Evolutionary conservation across 2,888 invertebrate genomes (phyloP).

Genomic region (Lasioglossum leucozonium): DNA sequence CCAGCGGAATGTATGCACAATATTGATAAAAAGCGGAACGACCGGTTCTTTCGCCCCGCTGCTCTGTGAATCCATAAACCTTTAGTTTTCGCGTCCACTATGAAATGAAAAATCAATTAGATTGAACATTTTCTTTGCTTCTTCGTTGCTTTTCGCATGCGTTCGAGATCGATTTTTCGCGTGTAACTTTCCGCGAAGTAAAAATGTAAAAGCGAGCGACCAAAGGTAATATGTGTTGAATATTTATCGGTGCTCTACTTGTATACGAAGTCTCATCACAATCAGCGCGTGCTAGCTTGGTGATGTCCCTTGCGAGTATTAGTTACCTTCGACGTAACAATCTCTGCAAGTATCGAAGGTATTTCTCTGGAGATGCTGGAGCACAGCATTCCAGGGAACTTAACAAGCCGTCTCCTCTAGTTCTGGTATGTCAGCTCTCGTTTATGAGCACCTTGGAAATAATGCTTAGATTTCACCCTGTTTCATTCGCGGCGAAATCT

Average conservation of each 20-base stretch:
- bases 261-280: neutral
- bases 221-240: neutral
- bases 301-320: conserved; percentile 42
- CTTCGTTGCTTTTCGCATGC: neutral
- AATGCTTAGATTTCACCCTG: conserved; percentile 33
- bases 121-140: neutral
- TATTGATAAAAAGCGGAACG: neutral
- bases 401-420: conserved; percentile 63
- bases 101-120: neutral
- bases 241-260: neutral
- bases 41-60: too few relatives aligned
- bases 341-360: conserved; percentile 67
- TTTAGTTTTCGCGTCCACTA: neutral
- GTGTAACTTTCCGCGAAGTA: neutral
- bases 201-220: neutral
- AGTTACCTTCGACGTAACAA: conserved; percentile 57
- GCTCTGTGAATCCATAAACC: neutral
- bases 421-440: conserved; percentile 59
- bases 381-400: conserved; percentile 58
- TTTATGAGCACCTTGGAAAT: conserved; percentile 59
- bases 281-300: neutral
- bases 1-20: neutral
- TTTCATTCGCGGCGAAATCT: conserved; percentile 1
- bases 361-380: conserved; percentile 51
- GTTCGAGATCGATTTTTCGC: neutral